Evolutionary conservation across 1,140 invertebrate species (phyloP), one percentile per base, ranked within the genome.

Genomic region (Drosophila oshimai): DNA sequence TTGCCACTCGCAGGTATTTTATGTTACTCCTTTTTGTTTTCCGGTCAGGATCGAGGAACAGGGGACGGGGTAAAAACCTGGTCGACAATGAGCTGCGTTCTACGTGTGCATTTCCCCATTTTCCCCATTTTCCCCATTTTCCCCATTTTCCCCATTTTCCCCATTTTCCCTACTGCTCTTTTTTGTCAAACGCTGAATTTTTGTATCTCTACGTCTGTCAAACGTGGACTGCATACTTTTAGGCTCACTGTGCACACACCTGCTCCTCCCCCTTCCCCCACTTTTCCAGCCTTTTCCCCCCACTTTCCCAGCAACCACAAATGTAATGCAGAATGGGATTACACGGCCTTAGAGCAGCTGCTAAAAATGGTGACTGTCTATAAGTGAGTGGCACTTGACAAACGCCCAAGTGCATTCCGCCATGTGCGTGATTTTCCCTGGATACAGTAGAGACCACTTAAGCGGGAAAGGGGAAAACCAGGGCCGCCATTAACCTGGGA

Each of bases 171-270:
- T n/a, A 41, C 65, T 75, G 76, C 71, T 53, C 78, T 77, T 81
- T 81, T 83, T 84, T 77, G 64, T 80, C 70, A 79, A 78, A 78
- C 51, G 55, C 28, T 58, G 57, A 34, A 22, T 49, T 58, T 37
- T 18, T 34, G 55, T 70, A 50, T 71, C 65, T 79, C 50, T 53
- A 9, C 17, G 49, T 34, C 62, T 80, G 72, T 81, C 80, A 81
- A 87, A 87, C 81, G 81, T 87, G 76, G 39, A 44, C 57, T 86
- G 80, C 71, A 76, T 86, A 73, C 80, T 86, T 76, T 75, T 64
- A 68, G 79, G 80, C 60, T 46, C 49, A 24, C 67, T 20, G 41
- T 17, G 39, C 13, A 29, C 29, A 36, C 13, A 29, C 29, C 31
- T 51, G 49, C 26, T 41, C 67, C 36, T 45, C 45, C 20, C 39